These are phyloP conservation scores for Hypsibius dujardini DNA, from an alignment of 1,140 invertebrate genomes.

Conservation along the genomic window DNA sequence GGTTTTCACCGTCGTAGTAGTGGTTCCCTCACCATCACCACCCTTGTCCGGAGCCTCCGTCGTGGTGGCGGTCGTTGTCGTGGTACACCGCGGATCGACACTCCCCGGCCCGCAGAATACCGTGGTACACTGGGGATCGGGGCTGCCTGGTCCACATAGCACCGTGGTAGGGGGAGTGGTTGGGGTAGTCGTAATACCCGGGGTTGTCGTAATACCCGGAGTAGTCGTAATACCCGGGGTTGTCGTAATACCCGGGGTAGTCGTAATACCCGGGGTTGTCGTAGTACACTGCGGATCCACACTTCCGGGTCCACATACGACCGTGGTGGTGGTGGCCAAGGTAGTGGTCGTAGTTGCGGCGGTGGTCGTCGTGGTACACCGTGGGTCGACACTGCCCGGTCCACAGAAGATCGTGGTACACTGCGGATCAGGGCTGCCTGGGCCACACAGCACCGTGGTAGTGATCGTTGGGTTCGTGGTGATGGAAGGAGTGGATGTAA, in stretches of 20 bases:
- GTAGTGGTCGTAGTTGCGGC: no score
- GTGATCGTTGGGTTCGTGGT: conserved; percentile 1
- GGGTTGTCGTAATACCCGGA: no score
- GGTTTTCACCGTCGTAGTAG: not conserved
- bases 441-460: no score
- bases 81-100: no score
- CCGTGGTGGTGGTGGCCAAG: not conserved
- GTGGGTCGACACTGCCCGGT: no score
- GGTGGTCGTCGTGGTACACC: not conserved
- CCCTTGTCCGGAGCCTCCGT: no score
- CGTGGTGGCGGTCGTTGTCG: not conserved
- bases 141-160: not conserved
- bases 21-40: no score
- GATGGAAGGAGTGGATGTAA: not conserved
- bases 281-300: not conserved
- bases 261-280: not conserved
- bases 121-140: not conserved
- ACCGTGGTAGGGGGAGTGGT: not conserved
- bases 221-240: no score
- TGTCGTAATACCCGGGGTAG: not conserved
- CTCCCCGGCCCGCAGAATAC: no score
- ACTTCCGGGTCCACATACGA: not conserved
- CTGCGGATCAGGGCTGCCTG: no score
- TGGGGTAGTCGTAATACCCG: not conserved
- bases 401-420: no score